phyloP scores from a whole-genome alignment of 2,888 invertebrate species.

The Leptinotarsa rubiginosa region DNA sequence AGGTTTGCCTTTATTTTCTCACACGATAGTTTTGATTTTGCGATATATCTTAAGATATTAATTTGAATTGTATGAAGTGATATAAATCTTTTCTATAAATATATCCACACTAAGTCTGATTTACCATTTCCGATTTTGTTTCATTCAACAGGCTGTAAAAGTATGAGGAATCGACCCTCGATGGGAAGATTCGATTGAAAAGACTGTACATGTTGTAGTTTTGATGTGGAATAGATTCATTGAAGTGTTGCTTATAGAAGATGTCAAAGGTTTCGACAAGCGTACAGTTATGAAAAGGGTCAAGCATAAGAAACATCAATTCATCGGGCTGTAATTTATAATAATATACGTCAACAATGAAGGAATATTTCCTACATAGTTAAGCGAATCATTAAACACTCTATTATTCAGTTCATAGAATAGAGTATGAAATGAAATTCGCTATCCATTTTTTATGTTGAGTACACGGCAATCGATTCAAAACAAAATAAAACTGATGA shows the following conservation, averaged over 20 bases:
- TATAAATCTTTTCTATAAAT: no score
- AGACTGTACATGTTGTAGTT: conserved; percentile 38
- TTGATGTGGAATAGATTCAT: conserved; percentile 47
- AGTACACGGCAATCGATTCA: no score
- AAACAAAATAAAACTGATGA: no score
- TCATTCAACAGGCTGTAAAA: conserved; percentile 24
- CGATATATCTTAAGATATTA: no score
- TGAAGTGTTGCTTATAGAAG: conserved; percentile 45
- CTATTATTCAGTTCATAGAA: no score
- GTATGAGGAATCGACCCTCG: conserved; percentile 47
- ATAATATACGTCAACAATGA: conserved; percentile 29
- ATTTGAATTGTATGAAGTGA: no score
- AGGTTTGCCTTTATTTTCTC: no score
- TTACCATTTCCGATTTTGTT: conserved; percentile 14
- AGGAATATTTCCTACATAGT: not conserved
- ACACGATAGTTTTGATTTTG: no score
- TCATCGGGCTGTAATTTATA: conserved; percentile 48
- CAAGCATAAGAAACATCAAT: conserved; percentile 41
- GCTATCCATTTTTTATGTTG: no score
- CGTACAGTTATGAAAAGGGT: conserved; percentile 40
- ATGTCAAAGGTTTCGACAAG: conserved; percentile 44
- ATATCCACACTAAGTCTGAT: conserved; percentile 11
- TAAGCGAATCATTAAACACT: not conserved
- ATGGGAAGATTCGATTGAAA: conserved; percentile 46
- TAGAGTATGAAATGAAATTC: no score